A percentile compares a stretch with the other conserved stretches of the same genome.
Evolutionary conservation across 2,113 vertebrate species (phyloP).

Genomic region (Chauna torquata): DNA sequence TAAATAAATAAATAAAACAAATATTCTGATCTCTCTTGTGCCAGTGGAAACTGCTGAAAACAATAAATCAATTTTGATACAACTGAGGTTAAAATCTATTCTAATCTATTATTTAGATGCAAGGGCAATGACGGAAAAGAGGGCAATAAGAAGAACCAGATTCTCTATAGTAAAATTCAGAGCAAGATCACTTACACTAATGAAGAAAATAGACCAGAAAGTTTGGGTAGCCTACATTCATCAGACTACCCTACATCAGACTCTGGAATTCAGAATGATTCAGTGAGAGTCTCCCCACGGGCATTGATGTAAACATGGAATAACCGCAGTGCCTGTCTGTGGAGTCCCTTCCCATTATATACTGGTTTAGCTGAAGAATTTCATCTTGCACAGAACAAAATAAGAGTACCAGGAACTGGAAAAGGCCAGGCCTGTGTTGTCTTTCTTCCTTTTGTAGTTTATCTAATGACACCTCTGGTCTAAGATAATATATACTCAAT

Average conservation of each 20-base stretch:
- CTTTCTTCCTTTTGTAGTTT: neutral
- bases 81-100: neutral
- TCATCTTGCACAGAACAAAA: neutral
- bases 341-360: neutral
- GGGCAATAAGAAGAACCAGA: neutral
- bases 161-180: neutral
- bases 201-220: constrained; percentile 17
- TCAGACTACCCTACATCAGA: neutral
- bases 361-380: neutral
- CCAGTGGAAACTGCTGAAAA: constrained; percentile 16
- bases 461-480: neutral
- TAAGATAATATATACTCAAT: neutral
- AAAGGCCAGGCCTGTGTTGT: neutral
- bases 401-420: neutral
- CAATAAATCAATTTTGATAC: neutral
- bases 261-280: constrained; percentile 27
- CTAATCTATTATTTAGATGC: neutral
- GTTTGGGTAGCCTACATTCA: neutral
- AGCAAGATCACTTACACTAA: neutral
- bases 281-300: constrained; percentile 13
- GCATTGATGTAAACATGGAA: constrained; percentile 42
- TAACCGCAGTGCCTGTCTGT: constrained; percentile 30
- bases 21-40: neutral
- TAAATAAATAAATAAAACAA: neutral
- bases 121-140: neutral